These are phyloP conservation scores for Girardinus metallicus DNA, from an alignment of 2,797 vertebrate species.

Conservation along the genomic window DNA sequence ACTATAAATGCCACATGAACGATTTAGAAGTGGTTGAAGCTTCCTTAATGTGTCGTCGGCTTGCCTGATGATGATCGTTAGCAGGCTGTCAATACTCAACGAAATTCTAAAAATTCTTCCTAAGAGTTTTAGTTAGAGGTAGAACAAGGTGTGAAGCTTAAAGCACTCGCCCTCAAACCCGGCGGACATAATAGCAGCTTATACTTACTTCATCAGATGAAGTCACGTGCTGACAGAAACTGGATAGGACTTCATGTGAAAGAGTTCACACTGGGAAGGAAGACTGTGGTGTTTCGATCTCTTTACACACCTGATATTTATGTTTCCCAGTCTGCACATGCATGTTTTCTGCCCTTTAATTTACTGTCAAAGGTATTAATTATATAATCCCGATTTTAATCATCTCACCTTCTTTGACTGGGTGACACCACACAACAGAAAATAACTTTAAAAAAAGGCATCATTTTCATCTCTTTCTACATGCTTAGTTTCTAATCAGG, in stretches of 20 bases:
- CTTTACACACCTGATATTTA: background rate
- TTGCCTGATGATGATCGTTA: background rate
- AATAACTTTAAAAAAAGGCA: slow-evolving; percentile 21
- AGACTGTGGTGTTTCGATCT: background rate
- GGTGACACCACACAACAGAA: slow-evolving; percentile 15
- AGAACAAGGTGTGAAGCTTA: background rate
- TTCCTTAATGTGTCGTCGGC: background rate
- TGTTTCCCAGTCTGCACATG: background rate
- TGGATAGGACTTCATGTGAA: background rate
- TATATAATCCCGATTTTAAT: background rate
- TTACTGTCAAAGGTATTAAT: background rate
- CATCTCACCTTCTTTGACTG: background rate
- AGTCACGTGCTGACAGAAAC: background rate
- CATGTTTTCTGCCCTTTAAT: background rate
- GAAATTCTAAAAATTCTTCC: background rate
- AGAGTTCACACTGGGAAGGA: background rate
- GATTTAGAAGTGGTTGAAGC: background rate
- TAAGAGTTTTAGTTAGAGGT: background rate
- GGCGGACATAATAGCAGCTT: background rate
- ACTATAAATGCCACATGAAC: background rate
- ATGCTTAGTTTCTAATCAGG: slow-evolving; percentile 63
- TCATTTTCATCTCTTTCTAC: slow-evolving; percentile 50
- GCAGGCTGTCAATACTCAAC: background rate
- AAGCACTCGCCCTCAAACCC: background rate
- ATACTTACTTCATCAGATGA: background rate